Evolutionary conservation across 2,113 vertebrate species (phyloP).

Genomic region (Xiphophorus maculatus): DNA sequence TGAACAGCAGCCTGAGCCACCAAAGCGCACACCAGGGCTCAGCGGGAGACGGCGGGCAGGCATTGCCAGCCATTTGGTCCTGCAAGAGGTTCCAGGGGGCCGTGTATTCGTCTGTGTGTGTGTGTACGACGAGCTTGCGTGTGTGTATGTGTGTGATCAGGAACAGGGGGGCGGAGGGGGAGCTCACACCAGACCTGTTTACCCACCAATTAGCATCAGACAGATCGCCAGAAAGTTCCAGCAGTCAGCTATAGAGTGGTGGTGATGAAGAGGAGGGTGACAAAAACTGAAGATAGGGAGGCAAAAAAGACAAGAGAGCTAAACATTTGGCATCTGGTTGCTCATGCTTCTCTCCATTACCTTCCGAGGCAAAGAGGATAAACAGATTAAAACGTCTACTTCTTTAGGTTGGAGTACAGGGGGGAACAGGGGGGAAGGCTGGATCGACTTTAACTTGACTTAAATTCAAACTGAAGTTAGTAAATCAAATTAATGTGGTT

Average conservation of each 20-base stretch:
- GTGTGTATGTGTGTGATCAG: slow-evolving; percentile 35
- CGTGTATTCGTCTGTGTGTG: slow-evolving; percentile 67
- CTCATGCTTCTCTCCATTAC: slow-evolving; percentile 17
- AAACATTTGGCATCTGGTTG: slow-evolving; percentile 57
- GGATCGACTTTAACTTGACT: neutral
- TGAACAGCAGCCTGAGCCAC: slow-evolving; percentile 86
- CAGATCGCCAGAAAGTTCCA: slow-evolving; percentile 83
- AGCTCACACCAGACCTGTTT: slow-evolving; percentile 79
- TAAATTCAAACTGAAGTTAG: neutral
- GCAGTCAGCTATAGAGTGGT: slow-evolving; percentile 74
- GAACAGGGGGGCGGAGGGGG: slow-evolving; percentile 26
- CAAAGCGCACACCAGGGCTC: slow-evolving; percentile 84
- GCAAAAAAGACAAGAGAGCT: slow-evolving; percentile 43
- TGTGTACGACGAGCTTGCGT: slow-evolving; percentile 55
- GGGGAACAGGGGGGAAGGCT: neutral
- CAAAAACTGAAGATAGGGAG: slow-evolving; percentile 44
- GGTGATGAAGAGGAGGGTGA: slow-evolving; percentile 57
- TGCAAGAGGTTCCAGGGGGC: slow-evolving; percentile 83
- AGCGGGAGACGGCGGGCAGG: slow-evolving; percentile 82
- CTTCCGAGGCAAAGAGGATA: slow-evolving; percentile 15
- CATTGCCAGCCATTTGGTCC: slow-evolving; percentile 86
- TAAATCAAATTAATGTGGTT: neutral
- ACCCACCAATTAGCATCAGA: slow-evolving; percentile 85
- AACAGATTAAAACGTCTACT: neutral
- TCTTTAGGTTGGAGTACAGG: neutral